A percentile compares a stretch with the other conserved stretches of the same genome.
Conservation (phyloP, 2,797 vertebrate species). For the Anas bernieri region DNA sequence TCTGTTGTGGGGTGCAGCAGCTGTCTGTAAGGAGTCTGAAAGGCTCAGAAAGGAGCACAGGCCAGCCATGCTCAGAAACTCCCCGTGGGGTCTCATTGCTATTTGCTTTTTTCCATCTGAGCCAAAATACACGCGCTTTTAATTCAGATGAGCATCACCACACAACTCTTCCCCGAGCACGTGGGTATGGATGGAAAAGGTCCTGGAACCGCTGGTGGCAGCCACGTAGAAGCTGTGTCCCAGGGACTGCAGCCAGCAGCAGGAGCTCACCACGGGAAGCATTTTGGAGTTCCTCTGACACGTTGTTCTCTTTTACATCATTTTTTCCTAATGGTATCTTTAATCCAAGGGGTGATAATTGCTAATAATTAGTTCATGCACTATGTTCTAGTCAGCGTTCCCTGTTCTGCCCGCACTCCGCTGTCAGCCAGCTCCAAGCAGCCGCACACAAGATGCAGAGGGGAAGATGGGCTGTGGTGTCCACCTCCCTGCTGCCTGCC, state of each 20-base stretch:
- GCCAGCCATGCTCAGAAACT: background rate
- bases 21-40: background rate
- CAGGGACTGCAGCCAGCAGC: background rate
- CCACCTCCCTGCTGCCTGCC: background rate
- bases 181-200: accelerated
- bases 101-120: too few relatives aligned
- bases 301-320: background rate
- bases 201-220: background rate
- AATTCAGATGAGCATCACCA: background rate
- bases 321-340: background rate
- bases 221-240: accelerated
- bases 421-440: background rate
- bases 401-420: background rate
- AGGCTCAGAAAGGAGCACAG: background rate
- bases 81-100: background rate
- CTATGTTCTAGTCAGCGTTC: background rate
- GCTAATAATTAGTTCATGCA: background rate
- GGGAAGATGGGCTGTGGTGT: background rate
- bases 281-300: background rate
- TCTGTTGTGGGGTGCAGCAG: background rate
- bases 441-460: accelerated
- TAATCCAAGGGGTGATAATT: slow-evolving; percentile 19
- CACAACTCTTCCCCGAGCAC: background rate
- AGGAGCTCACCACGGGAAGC: background rate
- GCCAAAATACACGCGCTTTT: background rate